Conservation (phyloP, 1,140 invertebrate genomes). For the Pararge aegeria region DNA sequence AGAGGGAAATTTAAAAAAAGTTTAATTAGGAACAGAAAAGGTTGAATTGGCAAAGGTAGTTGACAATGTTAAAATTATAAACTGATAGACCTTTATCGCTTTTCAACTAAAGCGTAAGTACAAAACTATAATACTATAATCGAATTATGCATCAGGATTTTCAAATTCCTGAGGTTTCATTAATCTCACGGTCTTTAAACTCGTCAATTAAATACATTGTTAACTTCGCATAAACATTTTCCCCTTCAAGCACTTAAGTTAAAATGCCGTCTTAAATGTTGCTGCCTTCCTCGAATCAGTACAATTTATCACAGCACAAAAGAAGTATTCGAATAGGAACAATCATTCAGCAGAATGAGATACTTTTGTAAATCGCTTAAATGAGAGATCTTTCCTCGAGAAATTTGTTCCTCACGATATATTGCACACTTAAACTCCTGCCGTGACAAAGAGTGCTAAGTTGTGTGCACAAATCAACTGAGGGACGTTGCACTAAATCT, state of each 20-base stretch:
- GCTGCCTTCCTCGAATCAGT: neutral
- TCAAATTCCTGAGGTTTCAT: neutral
- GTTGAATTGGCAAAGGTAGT: no score
- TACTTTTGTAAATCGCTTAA: conserved; percentile 50
- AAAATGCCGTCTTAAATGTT: neutral
- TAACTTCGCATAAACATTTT: neutral
- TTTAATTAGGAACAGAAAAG: no score
- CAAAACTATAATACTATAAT: neutral
- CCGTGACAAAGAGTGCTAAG: conserved; percentile 59
- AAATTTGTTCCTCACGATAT: conserved; percentile 65
- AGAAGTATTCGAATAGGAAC: conserved; percentile 14
- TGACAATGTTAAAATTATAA: no score
- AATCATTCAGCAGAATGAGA: conserved; percentile 37
- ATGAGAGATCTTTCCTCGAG: conserved; percentile 55
- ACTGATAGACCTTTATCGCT: no score
- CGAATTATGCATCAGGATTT: neutral
- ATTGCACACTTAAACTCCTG: conserved; percentile 58
- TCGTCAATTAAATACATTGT: neutral
- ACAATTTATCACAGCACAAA: conserved; percentile 8
- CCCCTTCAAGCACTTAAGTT: neutral
- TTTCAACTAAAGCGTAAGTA: neutral
- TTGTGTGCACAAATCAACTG: conserved; percentile 61
- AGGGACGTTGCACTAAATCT: conserved; percentile 61
- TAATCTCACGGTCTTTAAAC: neutral
- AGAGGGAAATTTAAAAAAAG: no score